Evolutionary conservation across 2,797 vertebrate genomes (phyloP).

Genomic region (Phoebastria nigripes): DNA sequence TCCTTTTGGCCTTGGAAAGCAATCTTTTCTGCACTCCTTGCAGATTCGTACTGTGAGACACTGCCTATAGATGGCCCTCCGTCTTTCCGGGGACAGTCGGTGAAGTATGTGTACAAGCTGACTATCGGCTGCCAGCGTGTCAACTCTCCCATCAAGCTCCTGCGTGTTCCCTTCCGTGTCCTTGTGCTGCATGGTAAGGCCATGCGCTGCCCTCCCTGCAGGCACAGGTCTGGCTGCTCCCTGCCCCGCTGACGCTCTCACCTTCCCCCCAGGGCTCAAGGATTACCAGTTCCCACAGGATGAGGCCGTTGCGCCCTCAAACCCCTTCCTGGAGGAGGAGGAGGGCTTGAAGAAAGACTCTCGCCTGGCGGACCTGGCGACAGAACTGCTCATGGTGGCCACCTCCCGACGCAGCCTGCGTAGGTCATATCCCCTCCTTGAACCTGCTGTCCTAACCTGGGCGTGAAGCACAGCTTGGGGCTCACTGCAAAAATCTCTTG

Average conservation of each 20-base stretch:
- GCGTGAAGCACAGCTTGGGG: not conserved
- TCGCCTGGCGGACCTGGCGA: conserved; percentile 84
- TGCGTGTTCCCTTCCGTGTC: conserved; percentile 94
- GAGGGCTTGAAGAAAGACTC: conserved; percentile 88
- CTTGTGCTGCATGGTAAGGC: conserved; percentile 89
- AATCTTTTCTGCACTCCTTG: not conserved
- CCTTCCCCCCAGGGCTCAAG: conserved; percentile 82
- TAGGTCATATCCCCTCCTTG: conserved; percentile 66
- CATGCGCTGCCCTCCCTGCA: accelerated
- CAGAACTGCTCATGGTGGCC: conserved; percentile 92
- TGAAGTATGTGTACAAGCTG: conserved; percentile 97
- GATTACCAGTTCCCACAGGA: conserved; percentile 90
- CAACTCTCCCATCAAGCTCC: conserved; percentile 96
- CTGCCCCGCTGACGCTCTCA: accelerated
- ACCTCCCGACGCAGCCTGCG: conserved; percentile 91
- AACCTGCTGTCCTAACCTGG: not conserved
- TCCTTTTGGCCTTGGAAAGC: not conserved
- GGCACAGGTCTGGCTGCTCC: accelerated
- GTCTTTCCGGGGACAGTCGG: conserved; percentile 93
- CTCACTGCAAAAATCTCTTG: not conserved
- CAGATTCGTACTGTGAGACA: conserved; percentile 92
- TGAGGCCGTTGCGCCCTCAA: conserved; percentile 92
- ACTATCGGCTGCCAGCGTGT: conserved; percentile 98
- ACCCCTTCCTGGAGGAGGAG: conserved; percentile 95
- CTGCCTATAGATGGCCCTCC: conserved; percentile 91